Evolutionary conservation across 92 coral and sea anemone species (phyloP).

Genomic region (Desmophyllum pertusum): DNA sequence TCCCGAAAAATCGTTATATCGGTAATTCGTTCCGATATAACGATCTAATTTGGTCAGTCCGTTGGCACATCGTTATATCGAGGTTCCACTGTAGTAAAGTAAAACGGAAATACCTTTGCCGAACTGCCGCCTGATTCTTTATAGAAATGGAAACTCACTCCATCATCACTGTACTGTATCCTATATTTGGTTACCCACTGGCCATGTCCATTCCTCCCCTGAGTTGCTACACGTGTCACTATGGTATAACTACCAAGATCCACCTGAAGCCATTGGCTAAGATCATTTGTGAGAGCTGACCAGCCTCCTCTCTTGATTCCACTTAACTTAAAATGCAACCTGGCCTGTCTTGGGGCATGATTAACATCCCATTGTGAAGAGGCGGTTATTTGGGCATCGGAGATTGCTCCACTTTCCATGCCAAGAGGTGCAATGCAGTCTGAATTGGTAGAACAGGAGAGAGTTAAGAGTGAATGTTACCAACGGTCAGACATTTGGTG

Average conservation of each 20-base stretch:
- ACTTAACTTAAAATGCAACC: not conserved
- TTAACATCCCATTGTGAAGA: slow-evolving; percentile 23
- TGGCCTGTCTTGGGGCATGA: slow-evolving; percentile 26
- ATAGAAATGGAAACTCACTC: slow-evolving; percentile 11
- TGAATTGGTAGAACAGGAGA: not conserved
- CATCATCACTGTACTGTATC: slow-evolving; percentile 7
- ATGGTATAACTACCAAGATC: slow-evolving; percentile 11
- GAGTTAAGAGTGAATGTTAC: no score
- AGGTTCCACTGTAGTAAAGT: no score
- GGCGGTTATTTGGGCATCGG: slow-evolving; percentile 35
- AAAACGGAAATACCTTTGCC: not conserved
- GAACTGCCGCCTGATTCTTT: not conserved
- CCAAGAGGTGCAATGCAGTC: slow-evolving; percentile 39
- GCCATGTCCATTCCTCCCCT: slow-evolving; percentile 17
- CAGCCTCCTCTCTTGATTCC: slow-evolving; percentile 17
- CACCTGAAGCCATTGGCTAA: slow-evolving; percentile 32
- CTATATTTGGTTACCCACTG: slow-evolving; percentile 15
- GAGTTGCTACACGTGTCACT: slow-evolving; percentile 20
- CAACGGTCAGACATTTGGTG: no score
- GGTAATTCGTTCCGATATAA: no score
- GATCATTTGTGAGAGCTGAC: slow-evolving; percentile 14
- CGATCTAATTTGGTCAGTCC: no score
- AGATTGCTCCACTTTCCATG: slow-evolving; percentile 38
- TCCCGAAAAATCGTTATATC: no score
- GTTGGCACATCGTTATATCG: no score